Evolutionary conservation across 2,113 vertebrate species (phyloP).

Genomic region (Neoarius graeffei): DNA sequence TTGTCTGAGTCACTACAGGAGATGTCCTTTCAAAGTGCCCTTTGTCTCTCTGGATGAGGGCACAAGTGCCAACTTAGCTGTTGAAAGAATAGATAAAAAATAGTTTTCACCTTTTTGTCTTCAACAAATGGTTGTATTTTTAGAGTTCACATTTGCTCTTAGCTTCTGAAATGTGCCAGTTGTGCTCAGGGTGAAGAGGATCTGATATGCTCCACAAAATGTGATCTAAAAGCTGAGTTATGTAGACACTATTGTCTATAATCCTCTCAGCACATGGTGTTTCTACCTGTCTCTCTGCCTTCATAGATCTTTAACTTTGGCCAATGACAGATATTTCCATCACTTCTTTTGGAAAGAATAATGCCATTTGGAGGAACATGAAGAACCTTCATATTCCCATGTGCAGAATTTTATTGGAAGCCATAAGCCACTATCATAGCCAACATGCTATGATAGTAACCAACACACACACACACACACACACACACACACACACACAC

Average conservation of each 20-base stretch:
- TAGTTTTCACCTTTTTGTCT: too few species aligned
- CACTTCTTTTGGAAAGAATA: neutral
- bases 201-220: neutral
- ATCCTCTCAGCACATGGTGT: neutral
- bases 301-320: neutral
- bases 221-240: neutral
- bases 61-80: neutral
- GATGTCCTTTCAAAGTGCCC: neutral
- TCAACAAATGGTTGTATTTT: neutral
- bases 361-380: neutral
- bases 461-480: neutral
- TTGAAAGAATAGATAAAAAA: neutral
- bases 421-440: too few species aligned
- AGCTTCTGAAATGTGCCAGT: neutral
- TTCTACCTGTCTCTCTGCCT: neutral
- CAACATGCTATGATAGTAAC: neutral
- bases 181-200: neutral
- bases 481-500: constrained; percentile 28
- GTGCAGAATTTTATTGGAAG: neutral
- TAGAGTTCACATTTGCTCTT: neutral
- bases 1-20: neutral
- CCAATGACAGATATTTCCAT: neutral
- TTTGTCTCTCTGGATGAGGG: neutral
- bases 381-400: neutral
- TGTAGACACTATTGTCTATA: neutral